Conservation (phyloP, 2,888 invertebrate species). For the Chrysolina oricalcia region DNA sequence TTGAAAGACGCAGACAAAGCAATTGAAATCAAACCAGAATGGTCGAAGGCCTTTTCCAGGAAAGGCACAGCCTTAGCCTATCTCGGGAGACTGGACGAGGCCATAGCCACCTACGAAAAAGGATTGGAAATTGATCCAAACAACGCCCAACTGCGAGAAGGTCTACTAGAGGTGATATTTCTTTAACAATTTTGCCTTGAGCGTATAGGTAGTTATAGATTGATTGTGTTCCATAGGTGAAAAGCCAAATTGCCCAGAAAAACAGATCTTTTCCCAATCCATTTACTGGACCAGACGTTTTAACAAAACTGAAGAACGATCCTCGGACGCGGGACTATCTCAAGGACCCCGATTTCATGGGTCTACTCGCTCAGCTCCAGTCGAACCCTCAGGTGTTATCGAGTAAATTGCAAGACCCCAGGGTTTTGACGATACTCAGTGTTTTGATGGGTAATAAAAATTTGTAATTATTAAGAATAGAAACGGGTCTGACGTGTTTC, state of each 20-base stretch:
- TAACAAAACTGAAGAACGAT: conserved; percentile 78
- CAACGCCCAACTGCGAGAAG: conserved; percentile 81
- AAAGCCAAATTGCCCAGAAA: conserved; percentile 58
- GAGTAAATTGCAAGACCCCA: conserved; percentile 77
- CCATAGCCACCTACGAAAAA: conserved; percentile 83
- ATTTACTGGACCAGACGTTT: conserved; percentile 75
- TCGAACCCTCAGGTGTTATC: conserved; percentile 78
- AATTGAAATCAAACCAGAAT: conserved; percentile 84
- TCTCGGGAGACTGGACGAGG: conserved; percentile 82
- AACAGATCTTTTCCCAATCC: conserved; percentile 70
- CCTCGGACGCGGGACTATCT: conserved; percentile 82
- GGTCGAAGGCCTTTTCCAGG: conserved; percentile 92
- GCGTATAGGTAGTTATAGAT: no score
- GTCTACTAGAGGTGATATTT: conserved; percentile 76
- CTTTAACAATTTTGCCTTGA: no score
- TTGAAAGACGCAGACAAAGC: conserved; percentile 91
- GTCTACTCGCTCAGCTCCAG: conserved; percentile 77
- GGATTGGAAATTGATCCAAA: conserved; percentile 83
- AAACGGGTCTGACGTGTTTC: no score
- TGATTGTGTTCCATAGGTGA: conserved; percentile 23
- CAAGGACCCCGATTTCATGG: conserved; percentile 83
- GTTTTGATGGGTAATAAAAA: conserved; percentile 78
- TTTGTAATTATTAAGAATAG: background rate
- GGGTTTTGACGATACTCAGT: conserved; percentile 80
- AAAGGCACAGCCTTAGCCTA: conserved; percentile 90